Conservation (phyloP, 2,797 vertebrate genomes). For the Hippoglossus hippoglossus region DNA sequence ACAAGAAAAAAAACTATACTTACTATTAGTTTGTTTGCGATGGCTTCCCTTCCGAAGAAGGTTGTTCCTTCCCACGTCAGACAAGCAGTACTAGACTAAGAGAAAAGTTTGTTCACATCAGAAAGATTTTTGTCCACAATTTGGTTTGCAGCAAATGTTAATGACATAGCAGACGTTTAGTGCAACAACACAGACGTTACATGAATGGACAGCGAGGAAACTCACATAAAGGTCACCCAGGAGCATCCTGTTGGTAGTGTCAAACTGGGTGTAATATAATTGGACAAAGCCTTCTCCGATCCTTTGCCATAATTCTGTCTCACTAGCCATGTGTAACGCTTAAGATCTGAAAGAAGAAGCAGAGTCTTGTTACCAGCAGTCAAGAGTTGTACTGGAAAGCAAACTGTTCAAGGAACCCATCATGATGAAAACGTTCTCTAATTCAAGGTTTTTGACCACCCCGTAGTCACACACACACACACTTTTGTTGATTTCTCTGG, state of each 20-base stretch:
- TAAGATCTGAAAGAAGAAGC: constrained; percentile 45
- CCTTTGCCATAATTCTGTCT: constrained; percentile 81
- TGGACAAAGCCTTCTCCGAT: constrained; percentile 83
- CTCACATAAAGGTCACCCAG: constrained; percentile 82
- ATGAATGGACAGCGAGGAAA: constrained; percentile 1
- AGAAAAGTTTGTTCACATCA: constrained; percentile 6
- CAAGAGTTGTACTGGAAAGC: too few species aligned
- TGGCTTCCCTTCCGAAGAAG: constrained; percentile 81
- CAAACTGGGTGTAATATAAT: constrained; percentile 84
- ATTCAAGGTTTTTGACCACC: too few species aligned
- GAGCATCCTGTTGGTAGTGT: constrained; percentile 74
- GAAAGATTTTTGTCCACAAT: not conserved
- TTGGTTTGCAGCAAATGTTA: not conserved
- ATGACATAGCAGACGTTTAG: not conserved
- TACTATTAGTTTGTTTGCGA: constrained; percentile 81
- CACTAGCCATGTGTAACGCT: constrained; percentile 71
- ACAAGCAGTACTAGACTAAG: constrained; percentile 81
- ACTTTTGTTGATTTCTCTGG: too few species aligned
- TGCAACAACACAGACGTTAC: not conserved
- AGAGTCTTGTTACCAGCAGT: not conserved
- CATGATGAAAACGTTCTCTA: too few species aligned
- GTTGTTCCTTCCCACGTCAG: constrained; percentile 86
- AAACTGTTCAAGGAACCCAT: too few species aligned
- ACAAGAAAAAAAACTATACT: constrained; percentile 29
- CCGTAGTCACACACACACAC: too few species aligned